Conservation (phyloP, 2,797 vertebrate genomes). For the Discoglossus pictus region DNA sequence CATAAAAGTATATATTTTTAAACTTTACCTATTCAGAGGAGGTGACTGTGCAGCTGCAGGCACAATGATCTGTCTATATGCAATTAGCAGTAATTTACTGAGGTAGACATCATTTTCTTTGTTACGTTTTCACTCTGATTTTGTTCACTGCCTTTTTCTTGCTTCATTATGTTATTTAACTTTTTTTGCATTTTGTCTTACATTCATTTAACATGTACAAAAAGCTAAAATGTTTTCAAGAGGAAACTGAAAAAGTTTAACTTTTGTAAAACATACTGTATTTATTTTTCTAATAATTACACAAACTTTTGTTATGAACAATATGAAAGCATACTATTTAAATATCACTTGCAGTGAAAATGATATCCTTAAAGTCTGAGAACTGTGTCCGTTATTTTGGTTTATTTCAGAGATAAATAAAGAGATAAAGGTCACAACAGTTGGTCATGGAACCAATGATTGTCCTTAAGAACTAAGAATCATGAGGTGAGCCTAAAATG, state of each 20-base stretch:
- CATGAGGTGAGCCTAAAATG: too few species aligned
- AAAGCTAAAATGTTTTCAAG: not conserved
- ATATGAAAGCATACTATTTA: too few species aligned
- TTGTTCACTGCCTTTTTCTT: conserved; percentile 23
- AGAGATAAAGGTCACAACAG: too few species aligned
- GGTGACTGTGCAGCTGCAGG: conserved; percentile 32
- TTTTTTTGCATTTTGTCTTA: conserved; percentile 3
- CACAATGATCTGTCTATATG: conserved; percentile 34
- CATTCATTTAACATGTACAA: not conserved
- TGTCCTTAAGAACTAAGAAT: too few species aligned
- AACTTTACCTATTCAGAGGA: conserved; percentile 36
- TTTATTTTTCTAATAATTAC: too few species aligned
- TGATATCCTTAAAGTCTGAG: too few species aligned
- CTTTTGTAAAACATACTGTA: too few species aligned
- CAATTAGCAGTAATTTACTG: conserved; percentile 46
- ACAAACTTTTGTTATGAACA: too few species aligned
- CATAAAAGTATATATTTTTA: conserved; percentile 38
- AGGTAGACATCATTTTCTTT: conserved; percentile 43
- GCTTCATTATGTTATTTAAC: conserved; percentile 17
- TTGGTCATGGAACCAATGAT: too few species aligned
- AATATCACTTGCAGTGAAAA: too few species aligned
- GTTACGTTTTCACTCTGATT: conserved; percentile 32
- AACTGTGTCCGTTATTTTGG: too few species aligned
- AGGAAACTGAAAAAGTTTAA: not conserved
- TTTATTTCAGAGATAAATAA: too few species aligned